phyloP scores from a whole-genome alignment of 2,888 invertebrate genomes.

The Dasypolia templi region DNA sequence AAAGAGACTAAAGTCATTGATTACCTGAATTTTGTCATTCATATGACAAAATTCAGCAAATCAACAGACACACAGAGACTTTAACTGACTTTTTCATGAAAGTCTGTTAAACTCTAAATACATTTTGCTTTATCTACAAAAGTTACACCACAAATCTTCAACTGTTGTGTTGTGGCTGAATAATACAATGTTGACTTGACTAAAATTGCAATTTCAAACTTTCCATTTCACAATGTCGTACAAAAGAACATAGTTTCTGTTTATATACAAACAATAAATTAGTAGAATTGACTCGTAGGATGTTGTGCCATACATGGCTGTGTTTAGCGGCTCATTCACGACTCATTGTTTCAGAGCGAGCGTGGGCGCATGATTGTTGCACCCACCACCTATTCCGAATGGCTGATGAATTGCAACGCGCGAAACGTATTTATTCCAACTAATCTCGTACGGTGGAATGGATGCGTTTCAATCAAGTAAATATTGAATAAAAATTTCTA shows the following conservation, averaged over 20 bases:
- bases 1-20: not conserved
- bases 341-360: slow-evolving; percentile 80
- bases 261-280: slow-evolving; percentile 70
- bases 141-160: slow-evolving; percentile 10
- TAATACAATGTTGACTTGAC: slow-evolving; percentile 36
- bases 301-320: slow-evolving; percentile 75
- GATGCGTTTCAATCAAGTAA: slow-evolving; percentile 67
- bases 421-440: slow-evolving; percentile 84
- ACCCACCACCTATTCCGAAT: slow-evolving; percentile 80
- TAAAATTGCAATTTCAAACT: slow-evolving; percentile 50
- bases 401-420: slow-evolving; percentile 82
- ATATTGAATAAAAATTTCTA: slow-evolving; percentile 24
- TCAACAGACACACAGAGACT: too few species aligned
- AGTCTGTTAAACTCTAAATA: not conserved
- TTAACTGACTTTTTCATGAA: too few species aligned
- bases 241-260: slow-evolving; percentile 61
- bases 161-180: slow-evolving; percentile 7
- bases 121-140: not conserved
- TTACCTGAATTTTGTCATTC: not conserved
- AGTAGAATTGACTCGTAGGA: slow-evolving; percentile 76
- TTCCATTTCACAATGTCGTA: slow-evolving; percentile 63
- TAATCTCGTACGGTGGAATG: slow-evolving; percentile 76
- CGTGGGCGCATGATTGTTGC: slow-evolving; percentile 85
- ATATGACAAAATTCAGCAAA: too few species aligned
- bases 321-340: slow-evolving; percentile 76